Evolutionary conservation across 2,113 vertebrate genomes (phyloP).

Genomic region (Entelurus aequoreus): DNA sequence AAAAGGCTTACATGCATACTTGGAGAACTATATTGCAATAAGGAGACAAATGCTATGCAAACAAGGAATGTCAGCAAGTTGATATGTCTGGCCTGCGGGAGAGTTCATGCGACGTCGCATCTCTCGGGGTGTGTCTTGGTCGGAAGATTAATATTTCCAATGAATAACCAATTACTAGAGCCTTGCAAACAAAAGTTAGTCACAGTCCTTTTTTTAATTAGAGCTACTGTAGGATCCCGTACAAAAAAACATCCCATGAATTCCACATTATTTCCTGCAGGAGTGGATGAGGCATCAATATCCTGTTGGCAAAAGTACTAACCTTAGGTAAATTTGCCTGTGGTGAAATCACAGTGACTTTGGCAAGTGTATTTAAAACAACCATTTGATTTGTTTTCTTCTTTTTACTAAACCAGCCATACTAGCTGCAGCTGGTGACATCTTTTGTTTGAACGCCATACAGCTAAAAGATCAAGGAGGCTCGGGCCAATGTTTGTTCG

Average conservation of each 20-base stretch:
- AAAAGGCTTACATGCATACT: no score
- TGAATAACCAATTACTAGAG: background rate
- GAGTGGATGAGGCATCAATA: background rate
- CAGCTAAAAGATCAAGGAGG: slow-evolving; percentile 26
- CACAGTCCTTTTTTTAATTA: background rate
- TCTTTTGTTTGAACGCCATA: slow-evolving; percentile 51
- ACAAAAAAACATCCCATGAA: background rate
- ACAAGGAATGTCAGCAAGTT: background rate
- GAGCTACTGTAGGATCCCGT: no score
- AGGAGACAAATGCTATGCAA: slow-evolving; percentile 6
- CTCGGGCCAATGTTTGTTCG: slow-evolving; percentile 41
- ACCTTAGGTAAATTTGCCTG: background rate
- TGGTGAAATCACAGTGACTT: slow-evolving; percentile 6
- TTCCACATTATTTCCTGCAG: background rate
- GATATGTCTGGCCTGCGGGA: slow-evolving; percentile 11
- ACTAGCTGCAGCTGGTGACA: slow-evolving; percentile 10
- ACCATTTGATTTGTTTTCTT: background rate
- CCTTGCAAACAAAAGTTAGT: background rate
- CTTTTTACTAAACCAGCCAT: slow-evolving; percentile 17
- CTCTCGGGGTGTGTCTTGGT: slow-evolving; percentile 24
- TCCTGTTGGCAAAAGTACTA: background rate
- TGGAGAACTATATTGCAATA: background rate
- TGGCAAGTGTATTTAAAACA: slow-evolving; percentile 19
- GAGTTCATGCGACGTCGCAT: slow-evolving; percentile 17
- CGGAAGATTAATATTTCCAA: background rate